phyloP scores from a whole-genome alignment of 2,888 invertebrate genomes.

The Isotomurus palustris region DNA sequence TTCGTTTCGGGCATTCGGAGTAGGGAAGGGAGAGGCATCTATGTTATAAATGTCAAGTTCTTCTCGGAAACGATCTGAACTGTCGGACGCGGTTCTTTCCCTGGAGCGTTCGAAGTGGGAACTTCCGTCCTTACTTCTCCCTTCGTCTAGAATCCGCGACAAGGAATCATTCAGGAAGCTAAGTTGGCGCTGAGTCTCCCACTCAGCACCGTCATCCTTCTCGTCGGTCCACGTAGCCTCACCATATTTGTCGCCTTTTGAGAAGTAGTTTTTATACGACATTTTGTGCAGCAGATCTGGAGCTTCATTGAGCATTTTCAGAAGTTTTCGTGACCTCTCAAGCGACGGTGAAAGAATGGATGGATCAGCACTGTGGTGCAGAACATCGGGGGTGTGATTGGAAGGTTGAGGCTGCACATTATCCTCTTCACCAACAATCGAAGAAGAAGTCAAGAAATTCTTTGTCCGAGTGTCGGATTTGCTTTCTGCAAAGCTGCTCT shows the following conservation, averaged over 20 bases:
- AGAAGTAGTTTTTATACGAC: conserved; percentile 38
- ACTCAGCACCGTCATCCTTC: conserved; percentile 27
- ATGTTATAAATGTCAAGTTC: no score
- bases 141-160: conserved; percentile 31
- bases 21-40: no score
- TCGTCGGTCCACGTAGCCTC: conserved; percentile 4
- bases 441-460: no score
- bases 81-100: no score
- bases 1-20: no score
- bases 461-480: no score
- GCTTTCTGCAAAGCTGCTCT: no score
- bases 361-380: conserved; percentile 21
- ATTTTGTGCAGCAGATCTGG: conserved; percentile 42
- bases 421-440: no score
- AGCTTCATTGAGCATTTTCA: conserved; percentile 39
- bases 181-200: conserved; percentile 37
- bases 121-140: conserved; percentile 11
- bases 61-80: no score
- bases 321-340: conserved; percentile 33
- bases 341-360: conserved; percentile 17
- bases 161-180: conserved; percentile 38
- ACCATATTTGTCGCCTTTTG: not conserved
- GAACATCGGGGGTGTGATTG: conserved; percentile 24
- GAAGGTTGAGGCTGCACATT: no score
- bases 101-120: not conserved